Base-by-base conservation (phyloP, 2,888 invertebrate genomes). In the Altica lythri region DNA sequence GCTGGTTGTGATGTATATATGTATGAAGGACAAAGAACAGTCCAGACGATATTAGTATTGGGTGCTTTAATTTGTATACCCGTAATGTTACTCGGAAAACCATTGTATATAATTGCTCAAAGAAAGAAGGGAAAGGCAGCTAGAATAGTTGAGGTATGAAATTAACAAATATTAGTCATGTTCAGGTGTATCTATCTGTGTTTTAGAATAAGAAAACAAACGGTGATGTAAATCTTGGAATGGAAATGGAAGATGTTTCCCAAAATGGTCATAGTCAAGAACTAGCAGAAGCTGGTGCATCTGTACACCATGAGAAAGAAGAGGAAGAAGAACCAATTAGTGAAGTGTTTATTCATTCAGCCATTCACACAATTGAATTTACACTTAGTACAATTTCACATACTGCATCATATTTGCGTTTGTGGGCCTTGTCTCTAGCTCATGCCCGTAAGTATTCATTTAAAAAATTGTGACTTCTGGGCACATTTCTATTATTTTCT, bases 301-400 rank as follows among this genome's bases (percentile, higher is more conserved):
- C 64, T 2, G 72, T 72, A 9, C 60, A 61, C 12, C 40, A 80
- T 77, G 80, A 80, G 1, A 73, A 78, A 2, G 80, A 80, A 3
- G 73, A 78, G 1, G 80, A 66, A 56, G 69, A 72, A 50, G 90
- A 86, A 64, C 81, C 88, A 1, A 87, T 94, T 77, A 84, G 89
- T 61, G 96, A 96, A 73, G 78, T 95, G 64, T 89, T 93, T 82
- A 95, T 97, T 68, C 89, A 94, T 75, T 95, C 96, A 73, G 89
- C 86, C 13, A 97, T 97, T 68, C 95, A 97, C 77, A 97, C 97
- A 1, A 95, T 97, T 57, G 97, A 97, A 79, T 98, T 93, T 71
- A 93, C 95, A 60, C 83, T 97, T 59, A 95, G 95, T 68, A 95
- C 95, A 55, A 89, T 98, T 63, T 96, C 96, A 0, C 95, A 98